Evolutionary conservation across 2,888 invertebrate genomes (phyloP).

Genomic region (Polietes domitor): DNA sequence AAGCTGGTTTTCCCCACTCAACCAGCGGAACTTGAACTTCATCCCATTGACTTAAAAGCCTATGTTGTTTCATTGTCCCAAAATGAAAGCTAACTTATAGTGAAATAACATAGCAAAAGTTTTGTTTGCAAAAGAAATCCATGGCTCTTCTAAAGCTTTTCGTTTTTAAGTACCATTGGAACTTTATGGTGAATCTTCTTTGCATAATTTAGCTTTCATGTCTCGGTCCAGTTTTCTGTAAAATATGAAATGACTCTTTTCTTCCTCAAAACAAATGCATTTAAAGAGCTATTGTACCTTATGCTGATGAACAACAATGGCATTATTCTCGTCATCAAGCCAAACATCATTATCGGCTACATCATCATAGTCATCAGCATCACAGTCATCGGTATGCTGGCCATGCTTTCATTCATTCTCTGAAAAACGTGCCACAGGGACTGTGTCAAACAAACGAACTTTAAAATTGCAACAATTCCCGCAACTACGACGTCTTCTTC

Average conservation of each 20-base stretch:
- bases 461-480: conserved; percentile 52
- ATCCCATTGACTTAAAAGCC: no score
- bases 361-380: conserved; percentile 5
- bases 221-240: no score
- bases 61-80: no score
- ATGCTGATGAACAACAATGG: background rate
- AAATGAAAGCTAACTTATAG: no score
- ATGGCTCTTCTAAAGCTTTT: no score
- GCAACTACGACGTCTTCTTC: conserved; percentile 10
- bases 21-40: no score
- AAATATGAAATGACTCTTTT: no score
- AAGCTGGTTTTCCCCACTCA: no score
- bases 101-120: no score
- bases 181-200: no score
- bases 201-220: no score
- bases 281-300: background rate
- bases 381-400: conserved; percentile 32
- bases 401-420: conserved; percentile 50
- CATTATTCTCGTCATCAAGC: conserved; percentile 34
- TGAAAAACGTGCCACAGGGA: conserved; percentile 65
- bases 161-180: no score
- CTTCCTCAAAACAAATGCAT: background rate
- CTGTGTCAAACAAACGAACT: conserved; percentile 66
- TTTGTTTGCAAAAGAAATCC: conserved; percentile 33
- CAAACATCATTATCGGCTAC: conserved; percentile 22